phyloP scores from a whole-genome alignment of 1,140 invertebrate species.

The Drosophila albomicans region DNA sequence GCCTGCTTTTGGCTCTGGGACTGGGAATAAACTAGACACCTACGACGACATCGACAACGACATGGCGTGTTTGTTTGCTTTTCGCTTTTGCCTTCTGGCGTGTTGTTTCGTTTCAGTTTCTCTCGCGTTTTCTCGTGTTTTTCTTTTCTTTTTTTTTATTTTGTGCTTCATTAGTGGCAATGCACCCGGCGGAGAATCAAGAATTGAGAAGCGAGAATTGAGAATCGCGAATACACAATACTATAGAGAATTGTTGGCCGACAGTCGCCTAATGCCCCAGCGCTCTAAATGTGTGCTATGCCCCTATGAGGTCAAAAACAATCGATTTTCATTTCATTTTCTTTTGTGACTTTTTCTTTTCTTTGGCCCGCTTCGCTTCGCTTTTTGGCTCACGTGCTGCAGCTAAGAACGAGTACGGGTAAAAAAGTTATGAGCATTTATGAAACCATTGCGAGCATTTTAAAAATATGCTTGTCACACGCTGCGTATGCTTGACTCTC shows the following conservation, averaged over 20 bases:
- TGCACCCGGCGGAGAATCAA: constrained; percentile 56
- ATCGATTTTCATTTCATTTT: constrained; percentile 72
- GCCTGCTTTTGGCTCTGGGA: constrained; percentile 38
- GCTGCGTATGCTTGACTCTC: constrained; percentile 62
- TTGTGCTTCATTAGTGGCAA: constrained; percentile 75
- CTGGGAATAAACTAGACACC: constrained; percentile 50
- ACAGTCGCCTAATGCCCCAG: constrained; percentile 55
- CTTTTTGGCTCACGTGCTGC: constrained; percentile 59
- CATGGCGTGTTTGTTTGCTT: constrained; percentile 77
- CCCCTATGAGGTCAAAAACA: constrained; percentile 79
- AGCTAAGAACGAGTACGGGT: constrained; percentile 1
- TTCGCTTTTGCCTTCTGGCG: constrained; percentile 64
- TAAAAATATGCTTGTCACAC: constrained; percentile 32
- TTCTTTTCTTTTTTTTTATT: constrained; percentile 16
- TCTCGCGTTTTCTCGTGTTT: constrained; percentile 40
- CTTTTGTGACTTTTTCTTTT: constrained; percentile 34
- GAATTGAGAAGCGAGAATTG: constrained; percentile 12
- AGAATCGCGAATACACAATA: constrained; percentile 24
- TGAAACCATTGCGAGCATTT: constrained; percentile 35
- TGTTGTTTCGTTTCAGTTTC: constrained; percentile 28
- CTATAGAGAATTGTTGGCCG: constrained; percentile 24
- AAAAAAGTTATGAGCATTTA: constrained; percentile 14
- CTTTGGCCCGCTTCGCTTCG: constrained; percentile 27
- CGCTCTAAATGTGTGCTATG: constrained; percentile 69
- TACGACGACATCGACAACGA: constrained; percentile 21